Conservation (phyloP, 2,113 vertebrate species). For the Nibea albiflora region DNA sequence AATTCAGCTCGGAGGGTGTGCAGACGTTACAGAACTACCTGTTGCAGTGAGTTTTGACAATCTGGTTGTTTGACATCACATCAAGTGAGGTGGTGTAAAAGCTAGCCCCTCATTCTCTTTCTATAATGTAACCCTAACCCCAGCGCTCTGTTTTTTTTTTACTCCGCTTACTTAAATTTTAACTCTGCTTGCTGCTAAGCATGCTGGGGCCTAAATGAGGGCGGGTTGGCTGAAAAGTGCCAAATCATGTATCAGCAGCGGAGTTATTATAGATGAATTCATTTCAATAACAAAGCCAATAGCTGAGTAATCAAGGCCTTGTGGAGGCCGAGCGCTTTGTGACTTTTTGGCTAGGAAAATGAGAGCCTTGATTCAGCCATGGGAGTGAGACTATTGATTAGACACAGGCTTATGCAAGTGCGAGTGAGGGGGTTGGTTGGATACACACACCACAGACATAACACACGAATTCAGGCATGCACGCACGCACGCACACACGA, state of each 20-base stretch:
- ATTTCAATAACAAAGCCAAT: constrained; percentile 45
- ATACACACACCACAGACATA: constrained; percentile 3
- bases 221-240: constrained; percentile 29
- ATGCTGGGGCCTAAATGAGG: neutral
- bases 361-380: constrained; percentile 54
- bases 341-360: constrained; percentile 56
- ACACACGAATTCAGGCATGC: neutral
- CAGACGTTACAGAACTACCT: too few relatives aligned
- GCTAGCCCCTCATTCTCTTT: too few relatives aligned
- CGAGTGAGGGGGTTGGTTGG: constrained; percentile 29
- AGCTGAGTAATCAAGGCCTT: constrained; percentile 61
- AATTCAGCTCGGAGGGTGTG: too few relatives aligned
- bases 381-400: constrained; percentile 68
- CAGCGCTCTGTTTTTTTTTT: too few relatives aligned
- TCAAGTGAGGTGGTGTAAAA: too few relatives aligned
- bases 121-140: neutral
- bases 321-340: constrained; percentile 46
- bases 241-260: constrained; percentile 44
- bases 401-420: constrained; percentile 59
- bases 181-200: neutral
- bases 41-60: too few relatives aligned
- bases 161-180: neutral
- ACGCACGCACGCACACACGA: constrained; percentile 3
- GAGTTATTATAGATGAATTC: constrained; percentile 54
- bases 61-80: too few relatives aligned